Base-by-base conservation (phyloP, 2,888 invertebrate genomes). In the Chrysotoxum bicinctum region DNA sequence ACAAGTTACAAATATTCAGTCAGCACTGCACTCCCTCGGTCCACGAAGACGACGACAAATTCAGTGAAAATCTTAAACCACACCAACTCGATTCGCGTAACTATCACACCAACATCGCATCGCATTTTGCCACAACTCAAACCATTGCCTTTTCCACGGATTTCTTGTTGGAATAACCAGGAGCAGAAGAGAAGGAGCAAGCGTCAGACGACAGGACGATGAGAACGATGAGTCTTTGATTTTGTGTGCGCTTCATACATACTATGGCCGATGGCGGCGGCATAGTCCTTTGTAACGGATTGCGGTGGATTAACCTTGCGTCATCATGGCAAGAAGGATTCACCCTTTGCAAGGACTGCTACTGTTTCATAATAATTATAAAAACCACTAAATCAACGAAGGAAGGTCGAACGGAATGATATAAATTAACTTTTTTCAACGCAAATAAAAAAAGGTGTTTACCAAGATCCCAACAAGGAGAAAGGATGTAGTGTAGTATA, bases 301-400 rank as follows among this genome's bases (percentile, higher is more conserved):
- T 78, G 78, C 58, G 74, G 74, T 79, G 66, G 66, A 50, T 83
- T 83, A 78, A 83, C 78, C 77, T 75, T 58, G 50, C 64, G 52
- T 64, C 64, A 23, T 60, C 19, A 37, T n/a, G 8, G 73, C 40
- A 21, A 45, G 30, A 21, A 45, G 30, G 64, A 45, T 45, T 45
- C 16, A 30, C 0, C 74, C 45, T 54, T 50, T 37, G 52, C 52
- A n/a, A 74, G 74, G 75, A 66, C 64, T 77, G 50, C 64, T 77
- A 70, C 58, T 77, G 62, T 64, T 73, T 75, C 54, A 72, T 84
- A 84, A 72, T 84, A 79, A 84, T 80, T 84, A 84, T 84, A 50
- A 72, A 80, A 84, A 72, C 75, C 79, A 76, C 79, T 84, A 76
- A 84, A 84, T 84, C 80, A 84, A 84, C 80, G 21, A 72, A 48